Evolutionary conservation across 2,888 invertebrate species (phyloP).

Genomic region (Ophion ventricosus): DNA sequence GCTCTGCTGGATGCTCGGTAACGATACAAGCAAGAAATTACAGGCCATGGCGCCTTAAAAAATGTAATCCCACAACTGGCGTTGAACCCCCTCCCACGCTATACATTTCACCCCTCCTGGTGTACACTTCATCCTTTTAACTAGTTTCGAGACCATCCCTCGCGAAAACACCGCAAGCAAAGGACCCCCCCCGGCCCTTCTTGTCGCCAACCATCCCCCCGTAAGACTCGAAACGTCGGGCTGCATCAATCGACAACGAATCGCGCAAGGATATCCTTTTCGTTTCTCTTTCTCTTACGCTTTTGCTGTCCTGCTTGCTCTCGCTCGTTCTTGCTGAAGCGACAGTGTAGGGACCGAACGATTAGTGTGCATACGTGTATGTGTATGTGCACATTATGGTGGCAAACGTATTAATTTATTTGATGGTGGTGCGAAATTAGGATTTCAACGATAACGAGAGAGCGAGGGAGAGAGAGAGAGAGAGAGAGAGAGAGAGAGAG

Average conservation of each 20-base stretch:
- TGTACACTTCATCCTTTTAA: constrained; percentile 75
- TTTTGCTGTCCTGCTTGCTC: constrained; percentile 40
- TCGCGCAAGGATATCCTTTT: too few relatives aligned
- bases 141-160: constrained; percentile 75
- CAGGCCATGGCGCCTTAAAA: constrained; percentile 73
- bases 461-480: constrained; percentile 5
- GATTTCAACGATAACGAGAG: constrained; percentile 56
- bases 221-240: constrained; percentile 71
- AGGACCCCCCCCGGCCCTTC: constrained; percentile 31
- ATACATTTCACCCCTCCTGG: constrained; percentile 21
- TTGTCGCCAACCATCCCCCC: neutral
- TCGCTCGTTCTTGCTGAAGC: constrained; percentile 43
- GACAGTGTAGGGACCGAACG: constrained; percentile 69
- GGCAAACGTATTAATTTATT: constrained; percentile 79
- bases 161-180: constrained; percentile 62
- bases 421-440: constrained; percentile 72
- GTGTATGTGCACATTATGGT: constrained; percentile 72
- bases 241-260: constrained; percentile 51
- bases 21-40: constrained; percentile 71
- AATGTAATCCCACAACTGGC: constrained; percentile 73
- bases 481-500: constrained; percentile 5
- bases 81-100: constrained; percentile 34
- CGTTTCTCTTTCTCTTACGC: constrained; percentile 48
- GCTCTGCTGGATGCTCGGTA: constrained; percentile 35
- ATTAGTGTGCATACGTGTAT: constrained; percentile 40